These are phyloP conservation scores for Natator depressus DNA, from an alignment of 2,113 vertebrate species.

Conservation along the genomic window DNA sequence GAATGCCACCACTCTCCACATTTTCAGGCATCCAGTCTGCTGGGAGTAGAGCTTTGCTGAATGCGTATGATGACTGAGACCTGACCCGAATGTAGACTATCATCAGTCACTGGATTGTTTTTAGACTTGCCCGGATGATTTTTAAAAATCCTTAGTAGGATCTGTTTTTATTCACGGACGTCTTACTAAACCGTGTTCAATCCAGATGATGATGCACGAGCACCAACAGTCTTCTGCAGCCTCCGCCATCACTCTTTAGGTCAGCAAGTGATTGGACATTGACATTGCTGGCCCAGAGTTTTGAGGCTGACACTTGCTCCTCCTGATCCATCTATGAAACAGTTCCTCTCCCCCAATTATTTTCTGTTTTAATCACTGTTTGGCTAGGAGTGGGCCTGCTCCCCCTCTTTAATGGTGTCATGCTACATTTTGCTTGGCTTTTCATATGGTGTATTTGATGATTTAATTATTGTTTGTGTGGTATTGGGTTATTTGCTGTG, in stretches of 20 bases:
- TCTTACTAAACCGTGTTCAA: neutral
- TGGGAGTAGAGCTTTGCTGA: neutral
- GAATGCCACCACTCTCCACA: neutral
- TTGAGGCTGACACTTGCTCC: neutral
- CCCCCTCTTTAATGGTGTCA: neutral
- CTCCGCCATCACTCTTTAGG: neutral
- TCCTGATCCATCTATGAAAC: neutral
- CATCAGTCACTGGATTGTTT: neutral
- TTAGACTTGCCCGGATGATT: neutral
- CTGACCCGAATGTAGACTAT: neutral
- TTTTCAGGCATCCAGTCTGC: neutral
- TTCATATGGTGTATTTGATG: neutral
- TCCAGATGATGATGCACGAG: no score
- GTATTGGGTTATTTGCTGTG: neutral
- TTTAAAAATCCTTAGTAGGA: neutral
- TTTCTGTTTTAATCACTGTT: neutral
- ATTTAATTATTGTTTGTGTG: neutral
- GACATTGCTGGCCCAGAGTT: neutral
- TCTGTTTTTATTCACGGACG: neutral
- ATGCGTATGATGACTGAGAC: neutral
- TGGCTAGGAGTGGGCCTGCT: neutral
- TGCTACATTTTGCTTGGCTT: neutral
- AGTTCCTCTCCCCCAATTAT: neutral
- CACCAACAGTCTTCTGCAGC: neutral
- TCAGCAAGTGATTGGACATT: neutral